Evolutionary conservation across 2,888 invertebrate species (phyloP).

Genomic region (Chrysodeixis includens): DNA sequence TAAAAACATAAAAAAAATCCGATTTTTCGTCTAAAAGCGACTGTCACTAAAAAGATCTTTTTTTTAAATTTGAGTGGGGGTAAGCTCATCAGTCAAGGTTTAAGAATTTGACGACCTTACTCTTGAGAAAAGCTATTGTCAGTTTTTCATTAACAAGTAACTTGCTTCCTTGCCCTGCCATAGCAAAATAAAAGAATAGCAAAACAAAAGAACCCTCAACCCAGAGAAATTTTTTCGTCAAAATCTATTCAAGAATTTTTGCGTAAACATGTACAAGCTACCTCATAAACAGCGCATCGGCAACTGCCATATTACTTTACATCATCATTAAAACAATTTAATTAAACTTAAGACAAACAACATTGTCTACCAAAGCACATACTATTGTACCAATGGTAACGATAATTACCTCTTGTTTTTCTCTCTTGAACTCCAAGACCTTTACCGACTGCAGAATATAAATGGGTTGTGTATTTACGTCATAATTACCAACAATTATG

Average conservation of each 20-base stretch:
- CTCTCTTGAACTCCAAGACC: conserved; percentile 47
- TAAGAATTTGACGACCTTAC: too few species aligned
- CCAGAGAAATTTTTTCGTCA: too few species aligned
- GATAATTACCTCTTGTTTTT: conserved; percentile 35
- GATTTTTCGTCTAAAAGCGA: too few species aligned
- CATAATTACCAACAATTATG: conserved; percentile 40
- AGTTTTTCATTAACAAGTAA: too few species aligned
- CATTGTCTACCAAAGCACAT: conserved; percentile 6
- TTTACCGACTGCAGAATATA: conserved; percentile 36
- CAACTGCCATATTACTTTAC: not conserved
- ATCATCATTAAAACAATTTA: not conserved
- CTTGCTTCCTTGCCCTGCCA: too few species aligned
- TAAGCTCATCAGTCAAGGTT: too few species aligned
- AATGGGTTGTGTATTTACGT: conserved; percentile 29
- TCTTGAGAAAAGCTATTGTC: too few species aligned
- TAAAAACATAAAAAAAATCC: too few species aligned
- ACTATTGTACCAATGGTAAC: conserved; percentile 14
- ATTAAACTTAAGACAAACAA: not conserved
- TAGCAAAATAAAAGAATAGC: too few species aligned
- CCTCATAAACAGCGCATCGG: not conserved
- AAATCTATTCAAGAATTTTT: not conserved
- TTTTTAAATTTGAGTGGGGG: too few species aligned
- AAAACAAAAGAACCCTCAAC: too few species aligned
- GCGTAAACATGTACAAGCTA: not conserved
- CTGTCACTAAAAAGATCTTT: too few species aligned